Conservation (phyloP, 2,888 invertebrate genomes). For the Dusona sp. region DNA sequence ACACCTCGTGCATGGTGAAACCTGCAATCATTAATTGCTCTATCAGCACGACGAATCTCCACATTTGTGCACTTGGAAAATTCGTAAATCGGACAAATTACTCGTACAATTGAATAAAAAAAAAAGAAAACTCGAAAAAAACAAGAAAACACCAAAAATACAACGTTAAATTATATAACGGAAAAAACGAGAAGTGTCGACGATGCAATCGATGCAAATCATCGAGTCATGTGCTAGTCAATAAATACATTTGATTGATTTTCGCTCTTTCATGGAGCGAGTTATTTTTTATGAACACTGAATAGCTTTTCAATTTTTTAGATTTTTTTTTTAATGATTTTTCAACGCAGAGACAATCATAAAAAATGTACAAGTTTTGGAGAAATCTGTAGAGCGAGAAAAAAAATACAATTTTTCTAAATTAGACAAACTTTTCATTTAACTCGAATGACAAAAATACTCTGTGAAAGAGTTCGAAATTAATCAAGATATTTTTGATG, state of each 20-base stretch:
- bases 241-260: slow-evolving; percentile 12
- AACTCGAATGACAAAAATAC: background rate
- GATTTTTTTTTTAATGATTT: background rate
- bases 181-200: slow-evolving; percentile 27
- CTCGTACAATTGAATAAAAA: background rate
- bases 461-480: slow-evolving; percentile 3
- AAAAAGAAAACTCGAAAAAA: background rate
- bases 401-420: background rate
- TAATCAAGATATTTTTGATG: background rate
- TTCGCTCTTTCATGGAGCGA: background rate
- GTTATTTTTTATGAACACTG: background rate
- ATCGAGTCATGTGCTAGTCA: slow-evolving; percentile 10
- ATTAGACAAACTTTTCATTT: background rate
- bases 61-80: slow-evolving; percentile 10
- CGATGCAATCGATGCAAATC: slow-evolving; percentile 27
- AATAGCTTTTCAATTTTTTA: background rate
- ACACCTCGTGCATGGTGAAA: slow-evolving; percentile 69
- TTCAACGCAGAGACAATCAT: too few relatives aligned
- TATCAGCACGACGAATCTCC: slow-evolving; percentile 23
- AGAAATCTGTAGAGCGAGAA: background rate
- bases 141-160: slow-evolving; percentile 1
- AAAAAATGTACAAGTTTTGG: background rate
- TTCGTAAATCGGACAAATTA: slow-evolving; percentile 6
- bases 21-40: slow-evolving; percentile 75
- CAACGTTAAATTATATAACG: slow-evolving; percentile 10